phyloP scores from a whole-genome alignment of 2,113 vertebrate genomes.

The Melanostigma gelatinosum region DNA sequence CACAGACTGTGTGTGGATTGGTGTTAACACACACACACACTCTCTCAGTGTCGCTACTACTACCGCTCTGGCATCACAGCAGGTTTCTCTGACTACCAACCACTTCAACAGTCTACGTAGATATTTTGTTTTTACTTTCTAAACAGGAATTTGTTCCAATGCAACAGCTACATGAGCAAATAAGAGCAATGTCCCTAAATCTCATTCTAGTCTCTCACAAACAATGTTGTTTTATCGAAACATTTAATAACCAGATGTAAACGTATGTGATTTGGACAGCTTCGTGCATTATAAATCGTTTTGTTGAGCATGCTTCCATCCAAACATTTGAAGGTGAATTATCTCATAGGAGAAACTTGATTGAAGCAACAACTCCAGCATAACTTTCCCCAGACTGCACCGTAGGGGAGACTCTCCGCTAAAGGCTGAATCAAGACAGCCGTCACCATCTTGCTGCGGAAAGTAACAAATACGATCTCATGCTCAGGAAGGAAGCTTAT shows the following conservation, averaged over 20 bases:
- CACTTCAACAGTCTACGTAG: conserved; percentile 7
- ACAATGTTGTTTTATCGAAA: not conserved
- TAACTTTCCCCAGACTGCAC: not conserved
- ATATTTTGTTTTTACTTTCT: not conserved
- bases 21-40: conserved; percentile 2
- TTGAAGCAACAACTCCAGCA: not conserved
- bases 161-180: not conserved
- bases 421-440: too few species aligned
- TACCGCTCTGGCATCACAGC: not conserved
- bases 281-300: not conserved
- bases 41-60: conserved; percentile 8
- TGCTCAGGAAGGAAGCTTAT: too few species aligned
- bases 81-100: conserved; percentile 9
- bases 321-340: not conserved
- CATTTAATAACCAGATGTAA: not conserved
- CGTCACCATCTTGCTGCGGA: too few species aligned
- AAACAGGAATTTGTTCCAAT: not conserved
- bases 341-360: not conserved
- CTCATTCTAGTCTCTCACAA: not conserved
- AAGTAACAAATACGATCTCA: too few species aligned
- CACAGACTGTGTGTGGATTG: conserved; percentile 16
- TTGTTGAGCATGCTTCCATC: not conserved
- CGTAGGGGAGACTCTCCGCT: too few species aligned
- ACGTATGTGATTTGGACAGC: not conserved
- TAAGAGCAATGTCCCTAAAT: not conserved